Conservation (phyloP, 2,113 vertebrate species). For the Gymnarchus niloticus region DNA sequence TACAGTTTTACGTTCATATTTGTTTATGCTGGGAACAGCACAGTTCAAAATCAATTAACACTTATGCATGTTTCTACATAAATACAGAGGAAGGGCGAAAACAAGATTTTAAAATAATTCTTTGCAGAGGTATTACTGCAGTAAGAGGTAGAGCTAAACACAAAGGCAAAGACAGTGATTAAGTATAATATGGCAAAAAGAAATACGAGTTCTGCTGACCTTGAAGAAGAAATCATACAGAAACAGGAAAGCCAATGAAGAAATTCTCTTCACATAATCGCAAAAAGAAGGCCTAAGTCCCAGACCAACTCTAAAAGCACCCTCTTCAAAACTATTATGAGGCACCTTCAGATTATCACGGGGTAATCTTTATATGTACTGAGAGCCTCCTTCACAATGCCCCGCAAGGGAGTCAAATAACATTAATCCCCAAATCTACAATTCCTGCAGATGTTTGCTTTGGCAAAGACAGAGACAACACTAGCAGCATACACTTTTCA, state of each 20-base stretch:
- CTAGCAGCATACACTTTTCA: not conserved
- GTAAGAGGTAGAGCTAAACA: not conserved
- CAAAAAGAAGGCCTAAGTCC: not conserved
- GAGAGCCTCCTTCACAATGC: not conserved
- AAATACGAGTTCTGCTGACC: not conserved
- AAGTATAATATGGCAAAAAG: not conserved
- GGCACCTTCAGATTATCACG: not conserved
- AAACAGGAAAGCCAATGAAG: slow-evolving; percentile 10
- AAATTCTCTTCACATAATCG: not conserved
- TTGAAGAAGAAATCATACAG: not conserved
- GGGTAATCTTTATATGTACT: not conserved
- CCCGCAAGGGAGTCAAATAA: not conserved
- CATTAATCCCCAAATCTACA: not conserved
- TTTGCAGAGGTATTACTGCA: not conserved
- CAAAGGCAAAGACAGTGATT: not conserved
- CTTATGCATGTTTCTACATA: not conserved
- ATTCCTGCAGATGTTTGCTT: not conserved
- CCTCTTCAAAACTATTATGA: not conserved
- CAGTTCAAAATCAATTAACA: not conserved
- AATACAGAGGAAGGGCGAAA: not conserved
- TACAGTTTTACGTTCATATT: not conserved
- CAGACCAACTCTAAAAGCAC: not conserved
- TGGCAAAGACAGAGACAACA: not conserved
- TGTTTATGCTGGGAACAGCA: not conserved
- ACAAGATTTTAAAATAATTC: not conserved